Base-by-base conservation (phyloP, 2,113 vertebrate genomes). In the Benitochromis conjunctus region DNA sequence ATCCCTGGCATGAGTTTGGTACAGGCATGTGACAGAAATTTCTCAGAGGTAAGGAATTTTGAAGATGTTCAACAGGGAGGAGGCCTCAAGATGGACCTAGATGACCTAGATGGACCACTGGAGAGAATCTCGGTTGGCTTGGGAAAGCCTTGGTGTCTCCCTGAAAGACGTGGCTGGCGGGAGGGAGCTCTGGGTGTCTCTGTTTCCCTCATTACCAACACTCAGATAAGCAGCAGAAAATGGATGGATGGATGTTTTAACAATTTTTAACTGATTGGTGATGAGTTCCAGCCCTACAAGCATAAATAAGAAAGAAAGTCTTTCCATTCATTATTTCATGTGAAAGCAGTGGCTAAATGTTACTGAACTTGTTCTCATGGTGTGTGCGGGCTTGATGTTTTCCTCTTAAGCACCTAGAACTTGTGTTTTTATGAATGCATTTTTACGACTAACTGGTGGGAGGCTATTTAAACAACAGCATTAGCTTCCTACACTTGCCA, bases 401-500 rank as follows among this genome's bases (percentile, higher is more conserved):
- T 64, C 16, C 31, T 76, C 51, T 76, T 5, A 10, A n/a, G 26
- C 66, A 76, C 43, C 71, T 76, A 76, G 24, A 48, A 26, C 38
- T 31, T 58, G 38, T 14, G 34, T 16, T 41, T 62, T 60, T 64
- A 29, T 46, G 10, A 60, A n/a, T 71, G 62, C 1, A 57, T 26
- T 64, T 79, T 18, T 34, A 38, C 41, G 60, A 79, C 18, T 13
- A 83, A 53, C 6, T 81, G 11, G n/a, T 51, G 64, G 62, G 24
- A 55, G 31, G 21, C 11, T 81, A 56, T 85, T 92, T 84, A 80
- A 85, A 90, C 54, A 56, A 74, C 76, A 77, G 43, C 80, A 87
- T 90, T 89, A 78, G 88, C 86, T 77, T 85, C 48, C 86, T 91
- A 85, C 58, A 77, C 80, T 83, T 83, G 66, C 86, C 41, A 57